phyloP scores from a whole-genome alignment of 2,113 vertebrate species.

The Chitala chitala region DNA sequence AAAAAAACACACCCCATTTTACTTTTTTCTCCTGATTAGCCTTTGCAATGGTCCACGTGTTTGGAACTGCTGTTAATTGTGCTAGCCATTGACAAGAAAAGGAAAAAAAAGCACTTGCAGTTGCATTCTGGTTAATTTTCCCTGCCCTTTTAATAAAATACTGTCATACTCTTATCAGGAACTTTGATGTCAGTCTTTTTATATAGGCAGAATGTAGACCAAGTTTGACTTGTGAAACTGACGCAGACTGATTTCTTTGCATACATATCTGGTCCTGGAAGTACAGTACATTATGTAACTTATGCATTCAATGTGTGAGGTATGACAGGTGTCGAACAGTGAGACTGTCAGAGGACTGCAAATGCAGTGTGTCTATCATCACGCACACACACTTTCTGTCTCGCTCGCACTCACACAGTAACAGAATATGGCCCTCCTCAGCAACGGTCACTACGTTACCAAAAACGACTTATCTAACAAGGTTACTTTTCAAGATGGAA shows the following conservation, averaged over 20 bases:
- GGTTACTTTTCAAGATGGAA: conserved; percentile 33
- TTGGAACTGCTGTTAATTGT: conserved; percentile 47
- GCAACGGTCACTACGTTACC: conserved; percentile 31
- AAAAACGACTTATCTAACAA: conserved; percentile 30
- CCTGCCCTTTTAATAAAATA: conserved; percentile 38
- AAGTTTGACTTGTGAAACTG: conserved; percentile 45
- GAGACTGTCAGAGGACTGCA: conserved; percentile 38
- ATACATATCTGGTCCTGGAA: conserved; percentile 45
- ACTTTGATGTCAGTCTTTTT: conserved; percentile 37
- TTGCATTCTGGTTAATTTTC: conserved; percentile 32
- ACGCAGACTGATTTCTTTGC: conserved; percentile 51
- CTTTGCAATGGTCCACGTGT: conserved; percentile 20
- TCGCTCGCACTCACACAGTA: conserved; percentile 37
- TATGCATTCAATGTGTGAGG: conserved; percentile 38
- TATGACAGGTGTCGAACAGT: conserved; percentile 40
- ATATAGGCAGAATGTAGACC: conserved; percentile 42
- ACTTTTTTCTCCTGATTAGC: conserved; percentile 16
- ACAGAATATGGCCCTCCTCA: conserved; percentile 40
- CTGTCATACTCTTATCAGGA: conserved; percentile 58
- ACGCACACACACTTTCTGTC: conserved; percentile 42
- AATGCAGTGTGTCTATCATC: conserved; percentile 40
- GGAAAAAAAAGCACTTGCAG: conserved; percentile 28
- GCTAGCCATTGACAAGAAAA: conserved; percentile 25
- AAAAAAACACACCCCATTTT: conserved; percentile 15
- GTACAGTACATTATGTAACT: conserved; percentile 46